These are phyloP conservation scores for Hormiphora californensis DNA, from an alignment of 37 sponge, comb jelly and placozoan genomes.

Conservation along the genomic window DNA sequence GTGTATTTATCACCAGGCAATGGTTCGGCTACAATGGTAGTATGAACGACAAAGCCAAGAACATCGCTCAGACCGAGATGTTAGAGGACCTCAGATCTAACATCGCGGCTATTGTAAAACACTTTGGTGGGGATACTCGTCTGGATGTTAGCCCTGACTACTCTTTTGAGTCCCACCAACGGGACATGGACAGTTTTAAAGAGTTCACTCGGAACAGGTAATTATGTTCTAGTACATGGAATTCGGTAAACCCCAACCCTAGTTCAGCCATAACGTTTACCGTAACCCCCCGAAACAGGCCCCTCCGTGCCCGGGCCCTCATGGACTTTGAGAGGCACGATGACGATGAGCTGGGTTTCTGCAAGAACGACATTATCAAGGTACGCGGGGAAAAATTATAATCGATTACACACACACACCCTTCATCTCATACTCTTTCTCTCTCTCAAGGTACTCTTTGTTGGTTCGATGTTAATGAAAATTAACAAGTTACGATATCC, in stretches of 20 bases:
- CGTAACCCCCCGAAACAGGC: too few relatives aligned
- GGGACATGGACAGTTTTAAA: conserved; percentile 54
- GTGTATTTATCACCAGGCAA: not conserved
- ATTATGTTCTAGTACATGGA: too few relatives aligned
- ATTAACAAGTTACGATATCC: too few relatives aligned
- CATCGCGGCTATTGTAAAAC: conserved; percentile 44
- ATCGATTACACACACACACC: not conserved
- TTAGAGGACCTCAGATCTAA: conserved; percentile 36
- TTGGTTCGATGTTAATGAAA: not conserved
- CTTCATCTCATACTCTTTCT: not conserved
- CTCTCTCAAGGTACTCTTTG: not conserved
- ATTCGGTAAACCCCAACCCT: too few relatives aligned
- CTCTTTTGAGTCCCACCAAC: conserved; percentile 57
- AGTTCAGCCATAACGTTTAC: too few relatives aligned
- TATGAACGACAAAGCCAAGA: conserved; percentile 54
- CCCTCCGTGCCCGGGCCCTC: conserved; percentile 53
- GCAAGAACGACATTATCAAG: conserved; percentile 60
- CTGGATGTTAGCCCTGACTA: conserved; percentile 57
- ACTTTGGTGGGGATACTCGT: conserved; percentile 56
- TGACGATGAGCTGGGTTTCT: conserved; percentile 59
- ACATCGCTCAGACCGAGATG: conserved; percentile 58
- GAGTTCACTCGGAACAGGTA: conserved; percentile 30
- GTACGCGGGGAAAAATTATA: not conserved
- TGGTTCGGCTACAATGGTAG: conserved; percentile 42
- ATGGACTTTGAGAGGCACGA: conserved; percentile 60